Base-by-base conservation (phyloP, 1,140 invertebrate species). In the Tetramorium simillimum region DNA sequence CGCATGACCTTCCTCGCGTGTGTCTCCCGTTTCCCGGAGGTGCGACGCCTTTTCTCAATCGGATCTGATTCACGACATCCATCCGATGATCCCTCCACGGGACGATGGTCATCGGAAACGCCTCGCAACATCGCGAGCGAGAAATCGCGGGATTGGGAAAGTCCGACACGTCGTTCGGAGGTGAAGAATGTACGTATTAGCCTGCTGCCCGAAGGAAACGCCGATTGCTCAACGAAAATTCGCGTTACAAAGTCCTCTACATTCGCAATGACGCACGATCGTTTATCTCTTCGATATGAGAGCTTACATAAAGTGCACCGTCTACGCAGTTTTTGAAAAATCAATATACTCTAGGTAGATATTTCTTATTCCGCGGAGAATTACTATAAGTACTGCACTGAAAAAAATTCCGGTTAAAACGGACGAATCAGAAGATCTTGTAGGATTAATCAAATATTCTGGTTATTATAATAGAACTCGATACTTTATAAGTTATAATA, bases 91-190 rank as follows among this genome's bases (percentile, higher is more conserved):
- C 46, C 46, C 46, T 72, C 40, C 73, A 73, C 58, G 53, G 58
- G 58, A 72, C 60, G 14, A 53, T 67, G 14, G 46, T 88, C 62
- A 88, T 40, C 69, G 18, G 14, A 60, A 33, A 78, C 21, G 60
- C 62, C 46, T n/a, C 62, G 37, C 21, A 70, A 85, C 73, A 65
- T 77, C 49, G 14, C 14, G 21, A 56, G 14, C 21, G 69, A 69
- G 65, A 85, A 88, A 78, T 88, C 62, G 51, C 70, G 58, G 33
- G 51, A 43, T 76, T 18, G n/a, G 49, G 63, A 53, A 88, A 85
- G 63, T 62, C 63, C 28, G 18, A 73, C 56, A n/a, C 58, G 56
- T 69, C 43, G 67, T 70, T 69, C 46, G 28, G 51, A 58, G 18
- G 24, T 18, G 18, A 75, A 75, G 69, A 84, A 84, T 75, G 80